phyloP scores from a whole-genome alignment of 2,797 vertebrate species.

The Melanotaenia parkinsoni region DNA sequence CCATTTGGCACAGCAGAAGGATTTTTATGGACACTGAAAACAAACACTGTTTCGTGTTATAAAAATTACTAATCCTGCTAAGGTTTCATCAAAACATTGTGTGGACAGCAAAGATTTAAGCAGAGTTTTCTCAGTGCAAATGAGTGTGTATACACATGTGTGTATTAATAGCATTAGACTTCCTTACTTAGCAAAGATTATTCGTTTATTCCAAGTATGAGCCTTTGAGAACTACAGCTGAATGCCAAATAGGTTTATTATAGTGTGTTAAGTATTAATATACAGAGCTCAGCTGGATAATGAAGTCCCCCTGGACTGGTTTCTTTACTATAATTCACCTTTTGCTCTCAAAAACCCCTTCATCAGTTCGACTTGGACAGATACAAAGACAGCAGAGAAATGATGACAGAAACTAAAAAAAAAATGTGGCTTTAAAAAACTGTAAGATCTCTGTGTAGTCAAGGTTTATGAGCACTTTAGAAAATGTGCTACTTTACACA shows the following conservation, averaged over 20 bases:
- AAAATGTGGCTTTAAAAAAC: background rate
- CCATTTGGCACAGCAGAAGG: constrained; percentile 20
- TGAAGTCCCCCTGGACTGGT: constrained; percentile 51
- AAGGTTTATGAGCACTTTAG: background rate
- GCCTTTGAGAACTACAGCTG: constrained; percentile 40
- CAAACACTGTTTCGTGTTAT: constrained; percentile 4
- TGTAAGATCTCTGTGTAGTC: background rate
- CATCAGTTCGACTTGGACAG: constrained; percentile 22
- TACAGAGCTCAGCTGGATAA: constrained; percentile 35
- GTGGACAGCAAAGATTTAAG: constrained; percentile 7
- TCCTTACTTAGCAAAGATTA: constrained; percentile 49
- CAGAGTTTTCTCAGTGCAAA: background rate
- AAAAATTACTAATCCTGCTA: constrained; percentile 4
- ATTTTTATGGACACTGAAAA: constrained; percentile 24
- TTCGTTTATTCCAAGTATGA: constrained; percentile 45
- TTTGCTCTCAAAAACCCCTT: constrained; percentile 47
- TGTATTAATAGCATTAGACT: constrained; percentile 35
- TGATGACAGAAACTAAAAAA: background rate
- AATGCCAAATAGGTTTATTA: constrained; percentile 54
- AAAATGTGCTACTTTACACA: too few relatives aligned
- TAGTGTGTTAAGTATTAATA: constrained; percentile 42
- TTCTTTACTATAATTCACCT: constrained; percentile 41
- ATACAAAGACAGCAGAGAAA: constrained; percentile 11
- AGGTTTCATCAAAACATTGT: constrained; percentile 29
- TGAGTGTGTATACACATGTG: constrained; percentile 10